Evolutionary conservation across 2,797 vertebrate species (phyloP).

Genomic region (Phrynocephalus vlangalii): DNA sequence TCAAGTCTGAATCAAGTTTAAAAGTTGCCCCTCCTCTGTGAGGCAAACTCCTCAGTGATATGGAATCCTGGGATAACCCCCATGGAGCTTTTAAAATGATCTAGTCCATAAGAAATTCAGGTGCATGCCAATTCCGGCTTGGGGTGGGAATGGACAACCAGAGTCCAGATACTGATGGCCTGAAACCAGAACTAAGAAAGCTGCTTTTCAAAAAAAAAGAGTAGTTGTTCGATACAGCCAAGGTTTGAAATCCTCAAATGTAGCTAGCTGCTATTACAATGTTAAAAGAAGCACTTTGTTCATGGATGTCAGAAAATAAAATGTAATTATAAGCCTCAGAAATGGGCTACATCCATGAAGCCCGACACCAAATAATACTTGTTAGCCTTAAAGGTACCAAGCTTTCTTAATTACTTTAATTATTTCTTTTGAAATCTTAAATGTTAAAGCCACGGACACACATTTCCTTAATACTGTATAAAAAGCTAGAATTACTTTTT

Average conservation of each 20-base stretch:
- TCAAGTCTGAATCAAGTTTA: background rate
- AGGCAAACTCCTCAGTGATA: slow-evolving; percentile 25
- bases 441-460: too few species aligned
- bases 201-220: background rate
- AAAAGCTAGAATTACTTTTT: too few species aligned
- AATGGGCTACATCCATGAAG: too few species aligned
- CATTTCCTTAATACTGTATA: too few species aligned
- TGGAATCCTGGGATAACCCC: background rate
- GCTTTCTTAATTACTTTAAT: too few species aligned
- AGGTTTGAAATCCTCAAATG: background rate
- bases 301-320: background rate
- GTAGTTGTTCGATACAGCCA: background rate
- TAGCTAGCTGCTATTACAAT: background rate
- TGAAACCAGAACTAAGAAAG: background rate
- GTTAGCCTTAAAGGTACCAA: too few species aligned
- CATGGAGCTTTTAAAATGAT: background rate
- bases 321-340: background rate
- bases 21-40: background rate
- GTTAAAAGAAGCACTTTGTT: background rate
- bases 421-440: too few species aligned
- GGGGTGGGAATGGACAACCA: background rate
- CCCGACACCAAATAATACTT: too few species aligned
- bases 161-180: background rate
- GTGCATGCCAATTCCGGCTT: background rate
- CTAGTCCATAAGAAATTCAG: background rate